phyloP scores from a whole-genome alignment of 1,140 invertebrate species.

The Temnothorax longispinosus region DNA sequence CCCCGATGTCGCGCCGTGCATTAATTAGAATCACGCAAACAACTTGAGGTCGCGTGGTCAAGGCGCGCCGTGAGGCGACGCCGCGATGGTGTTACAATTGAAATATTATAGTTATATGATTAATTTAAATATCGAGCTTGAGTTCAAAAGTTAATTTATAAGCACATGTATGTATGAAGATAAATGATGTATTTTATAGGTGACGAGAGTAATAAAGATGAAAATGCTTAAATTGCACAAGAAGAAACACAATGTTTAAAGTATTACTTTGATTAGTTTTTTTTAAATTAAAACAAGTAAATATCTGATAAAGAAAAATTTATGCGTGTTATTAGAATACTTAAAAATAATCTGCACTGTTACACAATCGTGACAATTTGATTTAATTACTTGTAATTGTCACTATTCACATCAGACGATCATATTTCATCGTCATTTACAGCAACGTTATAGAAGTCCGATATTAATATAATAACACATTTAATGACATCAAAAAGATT shows the following conservation, averaged over 20 bases:
- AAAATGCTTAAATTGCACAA: neutral
- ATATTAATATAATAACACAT: neutral
- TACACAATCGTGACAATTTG: neutral
- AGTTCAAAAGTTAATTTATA: neutral
- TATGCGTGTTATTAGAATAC: neutral
- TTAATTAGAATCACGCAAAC: constrained; percentile 47
- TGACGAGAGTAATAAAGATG: neutral
- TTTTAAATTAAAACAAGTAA: no score
- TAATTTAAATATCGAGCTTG: neutral
- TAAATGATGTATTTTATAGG: neutral
- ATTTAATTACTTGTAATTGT: neutral
- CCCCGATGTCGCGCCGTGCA: neutral
- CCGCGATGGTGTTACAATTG: neutral
- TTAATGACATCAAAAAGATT: neutral
- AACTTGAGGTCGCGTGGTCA: neutral
- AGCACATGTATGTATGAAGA: no score
- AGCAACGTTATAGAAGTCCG: neutral
- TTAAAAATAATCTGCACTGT: neutral
- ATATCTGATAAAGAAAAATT: neutral
- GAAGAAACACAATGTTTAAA: no score
- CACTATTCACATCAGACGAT: neutral
- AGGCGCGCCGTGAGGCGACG: neutral
- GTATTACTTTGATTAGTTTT: no score
- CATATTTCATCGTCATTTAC: neutral
- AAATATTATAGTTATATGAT: neutral